Percentiles rank a stretch among this genome's conserved stretches.
These are phyloP conservation scores for Bergia puertoricense DNA, from an alignment of 92 coral and sea anemone genomes.

Conservation along the genomic window DNA sequence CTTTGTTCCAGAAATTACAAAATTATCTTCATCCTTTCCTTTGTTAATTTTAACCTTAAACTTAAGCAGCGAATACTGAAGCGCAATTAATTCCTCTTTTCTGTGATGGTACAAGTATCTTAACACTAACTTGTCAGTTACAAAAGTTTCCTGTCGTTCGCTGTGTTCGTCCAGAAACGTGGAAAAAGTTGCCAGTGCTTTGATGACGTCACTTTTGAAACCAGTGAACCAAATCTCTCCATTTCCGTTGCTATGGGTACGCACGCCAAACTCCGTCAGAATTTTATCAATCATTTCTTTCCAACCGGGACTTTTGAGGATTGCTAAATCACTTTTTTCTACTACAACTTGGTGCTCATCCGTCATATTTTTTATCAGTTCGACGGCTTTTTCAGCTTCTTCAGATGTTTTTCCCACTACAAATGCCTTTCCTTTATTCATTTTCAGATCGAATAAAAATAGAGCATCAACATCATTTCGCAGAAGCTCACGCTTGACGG, in stretches of 20 bases:
- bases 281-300: constrained; percentile 46
- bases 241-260: constrained; percentile 49
- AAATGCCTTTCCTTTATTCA: constrained; percentile 23
- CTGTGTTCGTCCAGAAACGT: constrained; percentile 63
- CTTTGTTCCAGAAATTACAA: constrained; percentile 67
- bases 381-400: constrained; percentile 59
- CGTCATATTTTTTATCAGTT: constrained; percentile 46
- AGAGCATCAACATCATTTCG: constrained; percentile 56
- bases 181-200: constrained; percentile 50
- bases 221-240: constrained; percentile 75
- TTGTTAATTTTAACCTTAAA: constrained; percentile 54
- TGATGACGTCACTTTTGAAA: constrained; percentile 54
- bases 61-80: constrained; percentile 49
- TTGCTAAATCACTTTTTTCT: constrained; percentile 38
- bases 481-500: constrained; percentile 51
- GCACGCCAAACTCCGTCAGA: constrained; percentile 25
- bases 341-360: constrained; percentile 60
- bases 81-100: constrained; percentile 51
- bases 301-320: constrained; percentile 57
- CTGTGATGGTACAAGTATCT: constrained; percentile 60
- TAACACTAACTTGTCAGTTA: constrained; percentile 51
- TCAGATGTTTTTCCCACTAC: constrained; percentile 57
- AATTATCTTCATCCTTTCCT: constrained; percentile 47
- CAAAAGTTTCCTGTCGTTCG: constrained; percentile 39
- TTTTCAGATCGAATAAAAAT: constrained; percentile 56